phyloP scores from a whole-genome alignment of 2,888 invertebrate genomes.

The Thera britannica region DNA sequence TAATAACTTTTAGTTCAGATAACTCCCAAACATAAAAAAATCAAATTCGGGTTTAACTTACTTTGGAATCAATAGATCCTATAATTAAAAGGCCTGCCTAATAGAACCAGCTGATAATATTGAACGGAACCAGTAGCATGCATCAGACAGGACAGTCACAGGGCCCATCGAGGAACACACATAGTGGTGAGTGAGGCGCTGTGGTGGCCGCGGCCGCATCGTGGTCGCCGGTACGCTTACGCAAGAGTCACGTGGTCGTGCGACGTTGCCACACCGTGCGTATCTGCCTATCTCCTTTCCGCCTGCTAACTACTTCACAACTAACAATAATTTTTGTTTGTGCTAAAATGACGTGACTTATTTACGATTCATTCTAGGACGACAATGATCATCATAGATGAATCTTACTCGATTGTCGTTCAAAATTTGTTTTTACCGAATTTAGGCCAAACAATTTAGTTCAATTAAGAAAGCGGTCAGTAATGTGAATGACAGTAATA shows the following conservation, averaged over 20 bases:
- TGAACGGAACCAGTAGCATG: slow-evolving; percentile 9
- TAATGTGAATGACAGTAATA: slow-evolving; percentile 19
- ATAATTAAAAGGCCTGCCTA: too few species aligned
- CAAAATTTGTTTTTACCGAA: slow-evolving; percentile 21
- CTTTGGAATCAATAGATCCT: not conserved
- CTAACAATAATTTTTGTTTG: slow-evolving; percentile 78
- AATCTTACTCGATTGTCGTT: slow-evolving; percentile 39
- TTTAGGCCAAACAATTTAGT: slow-evolving; percentile 18
- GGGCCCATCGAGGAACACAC: slow-evolving; percentile 19
- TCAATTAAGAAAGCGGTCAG: slow-evolving; percentile 14
- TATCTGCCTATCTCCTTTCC: slow-evolving; percentile 66
- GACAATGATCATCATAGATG: slow-evolving; percentile 56
- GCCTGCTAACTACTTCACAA: slow-evolving; percentile 66
- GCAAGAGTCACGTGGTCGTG: slow-evolving; percentile 82
- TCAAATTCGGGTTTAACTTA: too few species aligned
- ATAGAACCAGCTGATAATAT: not conserved
- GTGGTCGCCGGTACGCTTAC: slow-evolving; percentile 79
- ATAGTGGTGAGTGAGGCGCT: slow-evolving; percentile 50
- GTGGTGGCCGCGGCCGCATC: slow-evolving; percentile 52
- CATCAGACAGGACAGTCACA: slow-evolving; percentile 19
- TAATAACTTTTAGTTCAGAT: not conserved
- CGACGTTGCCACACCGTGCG: slow-evolving; percentile 75
- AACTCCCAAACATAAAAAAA: too few species aligned
- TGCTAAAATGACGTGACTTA: slow-evolving; percentile 77
- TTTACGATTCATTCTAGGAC: slow-evolving; percentile 75